Percentiles rank a stretch among this genome's conserved stretches.
Evolutionary conservation across 1,140 invertebrate genomes (phyloP).

Genomic region (Cherax quadricarinatus): DNA sequence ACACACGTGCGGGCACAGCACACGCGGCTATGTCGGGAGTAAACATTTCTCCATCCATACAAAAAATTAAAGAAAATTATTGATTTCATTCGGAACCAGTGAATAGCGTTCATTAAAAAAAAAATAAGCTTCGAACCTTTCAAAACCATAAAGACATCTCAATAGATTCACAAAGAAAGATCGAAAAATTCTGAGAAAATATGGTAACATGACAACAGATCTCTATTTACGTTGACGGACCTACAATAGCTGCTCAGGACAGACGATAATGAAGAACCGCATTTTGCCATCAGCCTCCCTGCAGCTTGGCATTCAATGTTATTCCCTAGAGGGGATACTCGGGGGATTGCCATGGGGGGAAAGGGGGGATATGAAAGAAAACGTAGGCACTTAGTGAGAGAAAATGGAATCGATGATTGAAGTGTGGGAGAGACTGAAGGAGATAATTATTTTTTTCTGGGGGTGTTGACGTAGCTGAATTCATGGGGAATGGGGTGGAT

Average conservation of each 20-base stretch:
- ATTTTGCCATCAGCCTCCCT: slow-evolving; percentile 37
- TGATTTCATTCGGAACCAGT: no score
- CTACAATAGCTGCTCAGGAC: slow-evolving; percentile 23
- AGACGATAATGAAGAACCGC: slow-evolving; percentile 41
- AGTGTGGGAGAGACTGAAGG: background rate
- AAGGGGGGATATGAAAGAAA: background rate
- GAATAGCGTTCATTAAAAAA: no score
- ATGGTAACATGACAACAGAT: background rate
- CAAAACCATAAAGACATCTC: no score
- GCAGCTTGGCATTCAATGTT: slow-evolving; percentile 22
- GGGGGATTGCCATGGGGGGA: background rate
- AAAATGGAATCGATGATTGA: slow-evolving; percentile 22
- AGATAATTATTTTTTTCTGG: no score
- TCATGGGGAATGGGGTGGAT: no score
- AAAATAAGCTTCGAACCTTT: no score
- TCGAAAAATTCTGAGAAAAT: background rate
- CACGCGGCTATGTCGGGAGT: no score
- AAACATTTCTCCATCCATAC: no score
- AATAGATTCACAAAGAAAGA: background rate
- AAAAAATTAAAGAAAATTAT: no score
- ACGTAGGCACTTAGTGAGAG: background rate
- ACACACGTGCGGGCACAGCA: no score
- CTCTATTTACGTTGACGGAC: slow-evolving; percentile 11
- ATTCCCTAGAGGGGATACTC: slow-evolving; percentile 27
- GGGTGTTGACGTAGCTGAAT: no score